Evolutionary conservation across 1,140 invertebrate species (phyloP).

Genomic region (Lerema accius): DNA sequence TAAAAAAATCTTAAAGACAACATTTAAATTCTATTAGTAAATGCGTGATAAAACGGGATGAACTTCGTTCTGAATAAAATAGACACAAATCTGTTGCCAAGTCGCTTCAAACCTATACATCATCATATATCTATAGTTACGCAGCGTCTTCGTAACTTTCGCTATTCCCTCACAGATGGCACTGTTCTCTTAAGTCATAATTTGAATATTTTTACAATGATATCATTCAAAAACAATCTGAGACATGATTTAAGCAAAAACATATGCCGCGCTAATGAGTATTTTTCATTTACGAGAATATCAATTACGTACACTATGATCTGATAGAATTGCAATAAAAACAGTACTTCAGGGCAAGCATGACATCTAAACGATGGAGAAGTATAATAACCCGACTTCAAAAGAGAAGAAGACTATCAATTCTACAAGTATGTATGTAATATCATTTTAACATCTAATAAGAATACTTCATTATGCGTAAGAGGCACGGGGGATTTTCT

Average conservation of each 20-base stretch:
- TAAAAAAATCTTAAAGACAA: constrained; percentile 2
- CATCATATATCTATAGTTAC: constrained; percentile 45
- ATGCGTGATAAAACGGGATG: constrained; percentile 40
- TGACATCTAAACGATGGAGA: no score
- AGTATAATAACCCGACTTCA: no score
- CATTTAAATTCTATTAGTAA: neutral
- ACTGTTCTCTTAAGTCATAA: constrained; percentile 25
- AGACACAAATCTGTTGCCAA: constrained; percentile 67
- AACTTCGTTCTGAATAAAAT: constrained; percentile 70
- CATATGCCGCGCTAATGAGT: neutral
- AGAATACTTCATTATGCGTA: no score
- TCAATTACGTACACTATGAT: no score
- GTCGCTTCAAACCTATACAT: constrained; percentile 58
- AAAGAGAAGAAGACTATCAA: no score
- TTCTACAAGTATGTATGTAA: no score
- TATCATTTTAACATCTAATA: no score
- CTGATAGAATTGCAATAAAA: no score
- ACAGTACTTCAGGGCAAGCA: no score
- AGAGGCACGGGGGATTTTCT: constrained; percentile 11
- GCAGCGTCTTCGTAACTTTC: constrained; percentile 38
- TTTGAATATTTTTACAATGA: neutral
- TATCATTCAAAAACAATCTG: constrained; percentile 4
- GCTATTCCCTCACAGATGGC: constrained; percentile 64
- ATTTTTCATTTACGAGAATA: neutral
- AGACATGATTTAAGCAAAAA: constrained; percentile 7